Evolutionary conservation across 2,888 invertebrate genomes (phyloP), one percentile per base, ranked within the genome.

Genomic region (Pteria penguin): DNA sequence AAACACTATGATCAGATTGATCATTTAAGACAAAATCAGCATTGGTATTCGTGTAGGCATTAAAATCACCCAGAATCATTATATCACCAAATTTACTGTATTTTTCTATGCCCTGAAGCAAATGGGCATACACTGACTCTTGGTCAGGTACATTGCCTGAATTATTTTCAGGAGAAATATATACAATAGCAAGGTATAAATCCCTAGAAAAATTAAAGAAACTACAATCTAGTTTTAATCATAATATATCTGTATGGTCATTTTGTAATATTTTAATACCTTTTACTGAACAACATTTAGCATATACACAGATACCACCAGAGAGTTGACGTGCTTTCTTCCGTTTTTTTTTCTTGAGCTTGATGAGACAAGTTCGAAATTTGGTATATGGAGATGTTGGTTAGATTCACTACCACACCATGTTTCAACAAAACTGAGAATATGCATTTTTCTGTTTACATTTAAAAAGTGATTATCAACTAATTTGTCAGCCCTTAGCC

Each of bases 11-110:
- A 26, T 11, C 11, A 45, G 4, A n/a, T 24, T 22, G n/a, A 27
- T 65, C 65, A 52, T 45, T 18, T 45, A 52, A 22, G 27, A 67
- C 31, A 55, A 55, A 67, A 22, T 55, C 67, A 29, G 67, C 31
- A 18, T n/a, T 18, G 22, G 55, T 67, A 31, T 67, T 67, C 2
- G 55, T 67, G 57, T 67, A 67, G n/a, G 55, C 67, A 67, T 55
- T 67, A 29, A 67, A 55, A 27, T 67, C 54, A 14, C 67, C 67
- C 55, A 55, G 67, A 18, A 67, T 31, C n/a, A 67, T 54, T 4
- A 67, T 55, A 31, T 55, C n/a, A 18, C 67, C 67, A n/a, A 67
- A 55, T 31, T 22, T 67, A 55, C 67, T 67, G 22, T 67, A 67
- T n/a, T 67, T 55, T 24, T 11, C 22, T 14, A 65, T 45, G 29